A percentile compares a stretch with the other conserved stretches of the same genome.
Conservation (phyloP, 2,797 vertebrate genomes). For the Falco cherrug region DNA sequence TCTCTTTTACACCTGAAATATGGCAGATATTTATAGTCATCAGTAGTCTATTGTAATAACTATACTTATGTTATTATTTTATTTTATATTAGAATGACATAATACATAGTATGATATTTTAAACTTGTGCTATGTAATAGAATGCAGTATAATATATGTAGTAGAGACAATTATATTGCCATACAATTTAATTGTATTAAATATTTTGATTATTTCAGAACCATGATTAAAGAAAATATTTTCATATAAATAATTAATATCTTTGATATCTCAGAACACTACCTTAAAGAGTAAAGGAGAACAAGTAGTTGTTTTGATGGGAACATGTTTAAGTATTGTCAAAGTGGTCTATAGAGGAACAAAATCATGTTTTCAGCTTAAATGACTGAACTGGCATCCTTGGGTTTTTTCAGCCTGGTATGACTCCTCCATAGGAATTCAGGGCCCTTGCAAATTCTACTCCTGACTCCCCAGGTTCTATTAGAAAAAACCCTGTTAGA, state of each 20-base stretch:
- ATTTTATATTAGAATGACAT: not conserved
- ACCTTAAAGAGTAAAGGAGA: not conserved
- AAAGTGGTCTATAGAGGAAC: not conserved
- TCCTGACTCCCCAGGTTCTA: not conserved
- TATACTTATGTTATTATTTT: not conserved
- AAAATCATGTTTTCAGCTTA: not conserved
- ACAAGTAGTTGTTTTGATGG: not conserved
- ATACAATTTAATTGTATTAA: not conserved
- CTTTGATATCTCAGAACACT: not conserved
- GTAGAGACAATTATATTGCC: not conserved
- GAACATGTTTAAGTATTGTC: not conserved
- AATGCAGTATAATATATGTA: not conserved
- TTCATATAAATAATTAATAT: not conserved
- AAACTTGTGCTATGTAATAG: not conserved
- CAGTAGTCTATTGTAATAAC: not conserved
- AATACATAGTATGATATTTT: not conserved
- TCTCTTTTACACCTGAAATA: not conserved
- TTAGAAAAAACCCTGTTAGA: not conserved
- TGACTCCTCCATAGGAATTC: fast-evolving
- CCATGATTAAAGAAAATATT: not conserved
- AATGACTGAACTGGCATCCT: not conserved
- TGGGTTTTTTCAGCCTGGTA: not conserved
- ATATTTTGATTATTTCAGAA: not conserved
- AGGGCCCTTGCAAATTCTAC: not conserved
- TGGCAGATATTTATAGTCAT: not conserved